Base-by-base conservation (phyloP, 2,797 vertebrate species). In the Poecile montanus region DNA sequence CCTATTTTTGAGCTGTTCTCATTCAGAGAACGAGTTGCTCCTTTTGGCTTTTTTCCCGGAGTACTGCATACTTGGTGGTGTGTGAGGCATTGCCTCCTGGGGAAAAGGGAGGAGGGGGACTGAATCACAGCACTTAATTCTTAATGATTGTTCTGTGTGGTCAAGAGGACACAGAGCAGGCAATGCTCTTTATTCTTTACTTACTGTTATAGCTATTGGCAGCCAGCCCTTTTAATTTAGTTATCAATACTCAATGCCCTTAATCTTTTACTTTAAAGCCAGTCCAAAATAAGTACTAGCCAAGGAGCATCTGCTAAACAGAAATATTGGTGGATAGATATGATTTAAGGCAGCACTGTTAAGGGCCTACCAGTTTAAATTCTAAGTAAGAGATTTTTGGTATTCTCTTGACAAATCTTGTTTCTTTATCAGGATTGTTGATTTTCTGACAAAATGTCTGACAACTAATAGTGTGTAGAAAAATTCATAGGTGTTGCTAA, bases 61-160 rank as follows among this genome's bases (percentile, higher is more conserved):
- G 68, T 88, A 57, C 26, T 89, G 56, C 58, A 29, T 94, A 95
- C 78, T 96, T 73, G 51, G 77, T 95, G 76, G 34, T 91, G 88
- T 95, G 90, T 94, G 81, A 96, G 81, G 80, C 72, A 71, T 92
- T 97, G 79, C 92, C 93, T 92, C 86, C 85, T 85, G 91, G 92
- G 94, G 89, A 86, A 92, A 51, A 76, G 40, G 74, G 67, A 92
- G 88, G 67, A 91, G 85, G 67, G 78, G 73, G 79, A 84, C 89
- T 94, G 95, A 94, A 97, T 92, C 95, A 93, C 66, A 40, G 90
- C 83, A 70, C 94, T 97, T 97, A 91, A 96, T 97, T 95, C 96
- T 96, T 96, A 93, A 96, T 94, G 82, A 94, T 97, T 96, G 92
- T 93, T 94, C 91, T 94, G 77, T 88, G 60, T 96, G 94, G 93